Evolutionary conservation across 2,113 vertebrate species (phyloP).

Genomic region (Gymnocephalus cernua): DNA sequence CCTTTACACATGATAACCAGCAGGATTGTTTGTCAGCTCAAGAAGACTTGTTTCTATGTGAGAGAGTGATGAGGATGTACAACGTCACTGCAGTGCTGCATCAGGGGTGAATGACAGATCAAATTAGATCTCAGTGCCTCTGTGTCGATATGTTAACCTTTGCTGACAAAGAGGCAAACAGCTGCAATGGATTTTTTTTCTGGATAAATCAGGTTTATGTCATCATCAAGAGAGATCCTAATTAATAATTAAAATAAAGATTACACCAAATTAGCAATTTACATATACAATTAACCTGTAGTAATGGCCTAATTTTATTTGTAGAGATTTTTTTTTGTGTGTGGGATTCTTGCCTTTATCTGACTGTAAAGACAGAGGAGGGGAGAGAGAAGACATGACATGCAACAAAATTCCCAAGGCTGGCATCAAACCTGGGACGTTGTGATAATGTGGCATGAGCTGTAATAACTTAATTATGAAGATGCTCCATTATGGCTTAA

Average conservation of each 20-base stretch:
- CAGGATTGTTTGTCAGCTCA: slow-evolving; percentile 25
- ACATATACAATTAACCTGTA: slow-evolving; percentile 10
- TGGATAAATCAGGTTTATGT: neutral
- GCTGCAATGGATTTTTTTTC: slow-evolving; percentile 13
- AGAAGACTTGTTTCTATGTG: slow-evolving; percentile 18
- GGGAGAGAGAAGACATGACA: no score
- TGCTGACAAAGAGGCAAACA: slow-evolving; percentile 41
- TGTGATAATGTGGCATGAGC: no score
- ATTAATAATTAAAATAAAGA: slow-evolving; percentile 18
- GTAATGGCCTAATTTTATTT: neutral
- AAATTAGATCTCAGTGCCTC: slow-evolving; percentile 47
- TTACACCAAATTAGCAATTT: neutral
- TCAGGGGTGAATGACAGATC: slow-evolving; percentile 33
- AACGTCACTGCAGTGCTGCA: slow-evolving; percentile 19
- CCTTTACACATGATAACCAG: slow-evolving; percentile 26
- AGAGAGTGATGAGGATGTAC: slow-evolving; percentile 29
- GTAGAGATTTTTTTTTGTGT: no score
- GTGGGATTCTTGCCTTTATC: no score
- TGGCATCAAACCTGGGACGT: no score
- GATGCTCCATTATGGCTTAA: neutral
- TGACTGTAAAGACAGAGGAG: no score
- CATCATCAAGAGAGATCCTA: neutral
- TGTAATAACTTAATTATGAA: no score
- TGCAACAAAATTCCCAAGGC: no score
- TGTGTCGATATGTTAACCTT: slow-evolving; percentile 49